Conservation (phyloP, 2,888 invertebrate species). For the Deroplatys truncata region DNA sequence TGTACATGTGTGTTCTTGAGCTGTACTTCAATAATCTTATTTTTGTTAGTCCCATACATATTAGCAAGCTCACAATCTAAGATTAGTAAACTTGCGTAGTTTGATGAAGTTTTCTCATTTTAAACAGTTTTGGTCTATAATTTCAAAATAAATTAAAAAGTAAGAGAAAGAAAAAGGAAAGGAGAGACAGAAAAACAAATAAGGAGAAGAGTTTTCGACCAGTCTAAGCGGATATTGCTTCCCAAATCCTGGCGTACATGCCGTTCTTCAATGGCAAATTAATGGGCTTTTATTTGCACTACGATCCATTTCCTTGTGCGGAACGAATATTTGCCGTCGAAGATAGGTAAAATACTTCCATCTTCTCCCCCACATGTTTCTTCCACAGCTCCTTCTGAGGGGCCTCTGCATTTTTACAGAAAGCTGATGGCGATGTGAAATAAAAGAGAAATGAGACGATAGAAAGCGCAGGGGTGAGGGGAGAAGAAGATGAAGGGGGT, state of each 20-base stretch:
- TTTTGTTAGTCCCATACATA: too few relatives aligned
- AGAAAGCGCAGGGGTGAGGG: background rate
- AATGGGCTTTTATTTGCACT: constrained; percentile 6
- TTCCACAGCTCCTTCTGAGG: background rate
- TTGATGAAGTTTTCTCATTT: too few relatives aligned
- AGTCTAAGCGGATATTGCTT: background rate
- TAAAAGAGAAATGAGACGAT: constrained; percentile 10
- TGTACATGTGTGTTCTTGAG: too few relatives aligned
- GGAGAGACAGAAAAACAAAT: background rate
- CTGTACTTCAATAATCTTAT: too few relatives aligned
- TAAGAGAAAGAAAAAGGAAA: background rate
- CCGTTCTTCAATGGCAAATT: background rate
- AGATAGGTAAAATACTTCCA: background rate
- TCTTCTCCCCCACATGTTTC: background rate
- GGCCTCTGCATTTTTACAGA: background rate
- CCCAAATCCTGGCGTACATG: background rate
- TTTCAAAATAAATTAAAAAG: background rate
- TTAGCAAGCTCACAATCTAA: too few relatives aligned
- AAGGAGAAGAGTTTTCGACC: background rate
- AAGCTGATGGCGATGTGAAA: constrained; percentile 13
- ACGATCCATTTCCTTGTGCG: background rate
- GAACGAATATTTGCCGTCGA: constrained; percentile 8
- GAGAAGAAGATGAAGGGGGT: constrained; percentile 9
- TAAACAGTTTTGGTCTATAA: background rate
- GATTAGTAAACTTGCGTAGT: too few relatives aligned